phyloP scores from a whole-genome alignment of 2,888 invertebrate species.

The Aspidiotus destructor region DNA sequence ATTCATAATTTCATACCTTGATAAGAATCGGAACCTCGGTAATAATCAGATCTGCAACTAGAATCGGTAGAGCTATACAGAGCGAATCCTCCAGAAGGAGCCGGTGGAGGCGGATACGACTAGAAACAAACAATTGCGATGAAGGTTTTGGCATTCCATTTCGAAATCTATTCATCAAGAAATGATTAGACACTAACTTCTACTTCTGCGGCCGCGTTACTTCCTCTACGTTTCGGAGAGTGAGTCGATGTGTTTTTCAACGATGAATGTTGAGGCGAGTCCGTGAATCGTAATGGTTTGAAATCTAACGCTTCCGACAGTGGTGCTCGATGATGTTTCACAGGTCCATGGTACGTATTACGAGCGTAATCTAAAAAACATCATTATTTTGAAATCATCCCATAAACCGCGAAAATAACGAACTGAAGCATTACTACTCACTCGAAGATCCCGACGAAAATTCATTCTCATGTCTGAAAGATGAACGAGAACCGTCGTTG shows the following conservation, averaged over 20 bases:
- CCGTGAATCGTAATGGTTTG: constrained; percentile 61
- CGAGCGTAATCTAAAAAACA: constrained; percentile 53
- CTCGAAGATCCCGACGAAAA: constrained; percentile 26
- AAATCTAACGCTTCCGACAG: constrained; percentile 41
- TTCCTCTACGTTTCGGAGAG: constrained; percentile 63
- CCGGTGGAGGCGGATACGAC: constrained; percentile 45
- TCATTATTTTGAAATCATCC: background rate
- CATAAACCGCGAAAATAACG: background rate
- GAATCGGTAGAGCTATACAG: constrained; percentile 31
- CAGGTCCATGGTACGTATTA: constrained; percentile 84
- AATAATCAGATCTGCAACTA: constrained; percentile 31
- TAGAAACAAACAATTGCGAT: background rate
- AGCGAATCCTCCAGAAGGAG: constrained; percentile 40
- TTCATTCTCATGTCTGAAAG: constrained; percentile 45
- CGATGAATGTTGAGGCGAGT: constrained; percentile 58
- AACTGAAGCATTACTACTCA: background rate
- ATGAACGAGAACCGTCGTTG: constrained; percentile 41
- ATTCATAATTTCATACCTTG: background rate
- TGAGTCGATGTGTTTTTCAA: constrained; percentile 50
- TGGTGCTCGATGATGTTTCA: constrained; percentile 61
- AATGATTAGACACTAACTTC: constrained; percentile 42
- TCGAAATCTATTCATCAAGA: background rate
- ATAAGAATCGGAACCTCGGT: constrained; percentile 24
- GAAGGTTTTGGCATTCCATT: background rate
- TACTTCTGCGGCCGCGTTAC: constrained; percentile 58